phyloP scores from a whole-genome alignment of 1,140 invertebrate species.

The Coelopa frigida region DNA sequence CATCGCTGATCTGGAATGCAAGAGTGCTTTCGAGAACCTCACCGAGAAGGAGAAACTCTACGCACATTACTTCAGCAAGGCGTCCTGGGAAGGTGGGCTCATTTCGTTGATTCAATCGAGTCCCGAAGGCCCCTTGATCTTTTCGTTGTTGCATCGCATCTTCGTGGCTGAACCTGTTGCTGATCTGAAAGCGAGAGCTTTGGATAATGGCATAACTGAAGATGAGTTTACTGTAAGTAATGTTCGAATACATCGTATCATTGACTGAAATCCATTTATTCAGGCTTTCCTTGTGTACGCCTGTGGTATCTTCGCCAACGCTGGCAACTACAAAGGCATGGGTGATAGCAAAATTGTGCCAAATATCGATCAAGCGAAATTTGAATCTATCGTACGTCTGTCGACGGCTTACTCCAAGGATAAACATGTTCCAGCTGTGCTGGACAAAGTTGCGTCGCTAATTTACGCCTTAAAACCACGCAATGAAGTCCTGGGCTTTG shows the following conservation, averaged over 20 bases:
- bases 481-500: constrained; percentile 69
- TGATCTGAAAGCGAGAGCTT: constrained; percentile 59
- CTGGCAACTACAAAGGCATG: constrained; percentile 91
- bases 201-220: constrained; percentile 57
- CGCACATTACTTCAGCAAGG: constrained; percentile 82
- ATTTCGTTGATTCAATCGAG: constrained; percentile 79
- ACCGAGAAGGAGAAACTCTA: constrained; percentile 78
- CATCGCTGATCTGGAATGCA: constrained; percentile 74
- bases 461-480: constrained; percentile 64
- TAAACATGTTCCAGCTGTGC: constrained; percentile 48
- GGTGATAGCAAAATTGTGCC: constrained; percentile 93
- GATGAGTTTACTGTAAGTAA: constrained; percentile 73
- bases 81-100: constrained; percentile 80
- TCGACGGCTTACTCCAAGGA: constrained; percentile 63
- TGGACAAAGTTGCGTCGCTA: constrained; percentile 53
- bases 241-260: not conserved
- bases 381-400: constrained; percentile 63
- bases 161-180: constrained; percentile 63
- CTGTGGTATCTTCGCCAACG: constrained; percentile 74
- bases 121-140: constrained; percentile 82
- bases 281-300: constrained; percentile 80
- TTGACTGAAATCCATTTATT: constrained; percentile 23
- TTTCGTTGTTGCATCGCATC: constrained; percentile 74
- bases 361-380: constrained; percentile 63
- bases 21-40: constrained; percentile 72